Conservation (phyloP, 30 jellyfish, hydroid and myxozoan genomes). For the Chrysaora quinquecirrha region DNA sequence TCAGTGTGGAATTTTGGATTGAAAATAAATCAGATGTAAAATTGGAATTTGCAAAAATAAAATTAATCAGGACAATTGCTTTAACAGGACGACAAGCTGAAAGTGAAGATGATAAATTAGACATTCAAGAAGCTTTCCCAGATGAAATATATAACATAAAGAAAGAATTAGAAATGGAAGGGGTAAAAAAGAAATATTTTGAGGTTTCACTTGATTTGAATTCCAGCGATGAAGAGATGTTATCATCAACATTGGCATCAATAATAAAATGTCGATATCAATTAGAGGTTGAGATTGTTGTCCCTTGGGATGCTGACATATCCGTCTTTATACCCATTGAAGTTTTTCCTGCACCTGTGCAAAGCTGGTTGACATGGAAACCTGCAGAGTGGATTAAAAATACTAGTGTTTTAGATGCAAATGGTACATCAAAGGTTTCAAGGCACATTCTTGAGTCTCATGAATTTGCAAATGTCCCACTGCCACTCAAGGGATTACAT, state of each 20-base stretch:
- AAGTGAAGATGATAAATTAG: background rate
- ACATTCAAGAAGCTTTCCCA: slow-evolving; percentile 36
- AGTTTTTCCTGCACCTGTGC: slow-evolving; percentile 26
- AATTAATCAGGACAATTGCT: slow-evolving; percentile 21
- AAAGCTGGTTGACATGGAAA: slow-evolving; percentile 42
- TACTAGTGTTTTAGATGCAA: background rate
- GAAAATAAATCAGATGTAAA: slow-evolving; percentile 32
- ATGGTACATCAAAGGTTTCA: slow-evolving; percentile 27
- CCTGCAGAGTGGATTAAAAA: slow-evolving; percentile 58
- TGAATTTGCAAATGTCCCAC: slow-evolving; percentile 41
- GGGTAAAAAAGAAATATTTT: background rate
- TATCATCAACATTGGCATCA: slow-evolving; percentile 27
- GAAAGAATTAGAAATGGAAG: slow-evolving; percentile 41
- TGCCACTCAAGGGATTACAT: slow-evolving; percentile 47
- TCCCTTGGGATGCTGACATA: slow-evolving; percentile 41
- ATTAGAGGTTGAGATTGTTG: slow-evolving; percentile 44
- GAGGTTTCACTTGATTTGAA: slow-evolving; percentile 4
- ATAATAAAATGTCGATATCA: slow-evolving; percentile 39
- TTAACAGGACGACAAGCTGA: slow-evolving; percentile 15
- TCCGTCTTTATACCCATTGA: slow-evolving; percentile 32
- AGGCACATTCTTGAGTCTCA: slow-evolving; percentile 37
- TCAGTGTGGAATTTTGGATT: slow-evolving; percentile 32
- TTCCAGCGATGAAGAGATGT: background rate
- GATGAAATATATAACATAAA: background rate
- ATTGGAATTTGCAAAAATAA: slow-evolving; percentile 25